A percentile compares a stretch with the other conserved stretches of the same genome.
phyloP scores from a whole-genome alignment of 2,888 invertebrate genomes.

The Chirona hameri region DNA sequence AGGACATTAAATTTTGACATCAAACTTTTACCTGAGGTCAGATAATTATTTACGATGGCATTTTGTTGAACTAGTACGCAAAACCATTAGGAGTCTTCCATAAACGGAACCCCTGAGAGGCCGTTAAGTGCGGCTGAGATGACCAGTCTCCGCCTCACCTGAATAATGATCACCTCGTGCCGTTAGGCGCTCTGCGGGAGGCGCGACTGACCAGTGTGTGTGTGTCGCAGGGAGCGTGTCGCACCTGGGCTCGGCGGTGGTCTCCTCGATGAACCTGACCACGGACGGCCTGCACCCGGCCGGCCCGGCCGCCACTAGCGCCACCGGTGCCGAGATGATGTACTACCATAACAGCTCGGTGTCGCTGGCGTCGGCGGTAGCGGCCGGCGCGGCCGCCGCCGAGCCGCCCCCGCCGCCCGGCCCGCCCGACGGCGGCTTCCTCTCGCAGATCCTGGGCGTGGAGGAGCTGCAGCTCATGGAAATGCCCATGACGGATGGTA shows the following conservation, averaged over 20 bases:
- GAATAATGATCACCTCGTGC: no score
- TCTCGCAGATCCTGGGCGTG: constrained; percentile 81
- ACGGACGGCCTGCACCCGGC: constrained; percentile 2
- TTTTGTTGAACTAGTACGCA: no score
- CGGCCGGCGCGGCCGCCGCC: neutral
- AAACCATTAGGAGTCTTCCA: no score
- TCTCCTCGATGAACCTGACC: constrained; percentile 24
- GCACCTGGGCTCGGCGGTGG: constrained; percentile 29
- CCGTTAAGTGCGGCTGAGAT: neutral
- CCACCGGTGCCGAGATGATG: constrained; percentile 25
- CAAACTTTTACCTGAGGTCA: no score
- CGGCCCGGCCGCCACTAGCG: constrained; percentile 33
- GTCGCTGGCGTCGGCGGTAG: constrained; percentile 1
- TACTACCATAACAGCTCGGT: constrained; percentile 11
- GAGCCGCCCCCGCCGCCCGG: neutral
- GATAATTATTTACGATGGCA: no score
- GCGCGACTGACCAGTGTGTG: neutral
- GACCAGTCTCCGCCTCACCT: neutral
- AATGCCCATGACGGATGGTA: constrained; percentile 67
- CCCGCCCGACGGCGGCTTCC: constrained; percentile 65
- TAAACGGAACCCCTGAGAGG: no score
- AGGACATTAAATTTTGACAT: no score
- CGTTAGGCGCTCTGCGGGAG: no score
- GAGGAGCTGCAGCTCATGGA: constrained; percentile 88
- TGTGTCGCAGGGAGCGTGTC: neutral